A percentile compares a stretch with the other conserved stretches of the same genome.
phyloP scores from a whole-genome alignment of 1,140 invertebrate genomes.

The Penaeus chinensis region DNA sequence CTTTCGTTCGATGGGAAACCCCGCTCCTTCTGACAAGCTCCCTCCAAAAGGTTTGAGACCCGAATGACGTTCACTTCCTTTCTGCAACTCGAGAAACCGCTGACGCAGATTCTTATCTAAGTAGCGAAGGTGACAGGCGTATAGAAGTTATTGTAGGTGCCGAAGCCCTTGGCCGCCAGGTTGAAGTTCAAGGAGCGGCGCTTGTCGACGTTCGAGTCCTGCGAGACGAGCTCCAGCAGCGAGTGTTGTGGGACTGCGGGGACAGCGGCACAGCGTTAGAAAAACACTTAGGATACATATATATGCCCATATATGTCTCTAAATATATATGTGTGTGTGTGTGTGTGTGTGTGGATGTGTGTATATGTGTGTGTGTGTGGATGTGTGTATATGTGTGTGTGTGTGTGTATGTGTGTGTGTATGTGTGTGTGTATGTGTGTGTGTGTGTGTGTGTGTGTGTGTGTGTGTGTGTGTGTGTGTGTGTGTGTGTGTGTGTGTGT shows the following conservation, averaged over 20 bases:
- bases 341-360: too few relatives aligned
- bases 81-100: background rate
- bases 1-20: background rate
- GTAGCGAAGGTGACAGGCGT: constrained; percentile 44
- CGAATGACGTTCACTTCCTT: background rate
- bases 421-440: too few relatives aligned
- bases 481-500: too few relatives aligned
- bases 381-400: too few relatives aligned
- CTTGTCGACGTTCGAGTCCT: constrained; percentile 1
- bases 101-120: constrained; percentile 1
- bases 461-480: too few relatives aligned
- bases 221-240: background rate
- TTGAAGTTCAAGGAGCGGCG: constrained; percentile 50
- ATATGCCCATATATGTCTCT: too few relatives aligned
- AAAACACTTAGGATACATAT: background rate
- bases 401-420: too few relatives aligned
- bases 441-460: too few relatives aligned
- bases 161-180: constrained; percentile 53
- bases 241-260: constrained; percentile 25
- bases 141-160: constrained; percentile 54
- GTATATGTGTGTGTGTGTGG: too few relatives aligned
- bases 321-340: too few relatives aligned
- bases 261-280: background rate
- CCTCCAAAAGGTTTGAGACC: background rate
- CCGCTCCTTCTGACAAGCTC: background rate